Evolutionary conservation across 2,797 vertebrate species (phyloP).

Genomic region (Decapterus maruadsi): DNA sequence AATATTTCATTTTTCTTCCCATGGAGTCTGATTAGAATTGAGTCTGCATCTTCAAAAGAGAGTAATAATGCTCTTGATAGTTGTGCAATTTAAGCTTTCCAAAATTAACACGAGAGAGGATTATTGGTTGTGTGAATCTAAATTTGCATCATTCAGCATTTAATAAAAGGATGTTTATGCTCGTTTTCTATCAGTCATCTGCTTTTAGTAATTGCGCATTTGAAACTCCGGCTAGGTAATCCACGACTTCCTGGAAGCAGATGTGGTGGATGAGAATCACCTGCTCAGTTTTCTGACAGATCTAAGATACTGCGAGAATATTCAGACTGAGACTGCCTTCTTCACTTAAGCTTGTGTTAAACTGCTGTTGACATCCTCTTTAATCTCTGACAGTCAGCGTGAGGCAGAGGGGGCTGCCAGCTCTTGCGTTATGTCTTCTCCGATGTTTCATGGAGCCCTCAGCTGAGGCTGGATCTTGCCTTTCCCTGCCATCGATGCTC

Average conservation of each 20-base stretch:
- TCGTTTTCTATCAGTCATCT: constrained; percentile 52
- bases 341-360: constrained; percentile 82
- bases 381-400: constrained; percentile 82
- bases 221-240: constrained; percentile 60
- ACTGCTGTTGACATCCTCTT: constrained; percentile 86
- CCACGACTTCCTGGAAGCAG: constrained; percentile 43
- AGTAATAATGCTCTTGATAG: constrained; percentile 70
- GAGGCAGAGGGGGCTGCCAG: constrained; percentile 64
- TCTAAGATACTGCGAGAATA: constrained; percentile 77
- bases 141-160: constrained; percentile 66
- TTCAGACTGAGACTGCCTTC: constrained; percentile 76
- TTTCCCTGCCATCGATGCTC: constrained; percentile 61
- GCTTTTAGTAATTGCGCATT: constrained; percentile 36
- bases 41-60: constrained; percentile 78
- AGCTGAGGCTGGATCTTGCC: constrained; percentile 57
- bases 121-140: constrained; percentile 73
- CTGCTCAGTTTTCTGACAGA: constrained; percentile 83
- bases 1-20: constrained; percentile 77
- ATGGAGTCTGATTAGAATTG: constrained; percentile 76
- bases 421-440: constrained; percentile 72
- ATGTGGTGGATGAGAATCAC: constrained; percentile 74
- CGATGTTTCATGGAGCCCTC: constrained; percentile 75
- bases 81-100: constrained; percentile 58
- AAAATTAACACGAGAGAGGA: constrained; percentile 71
- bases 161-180: constrained; percentile 60